A percentile compares a stretch with the other conserved stretches of the same genome.
Conservation (phyloP, 2,113 vertebrate genomes). For the Chaetura pelagica region DNA sequence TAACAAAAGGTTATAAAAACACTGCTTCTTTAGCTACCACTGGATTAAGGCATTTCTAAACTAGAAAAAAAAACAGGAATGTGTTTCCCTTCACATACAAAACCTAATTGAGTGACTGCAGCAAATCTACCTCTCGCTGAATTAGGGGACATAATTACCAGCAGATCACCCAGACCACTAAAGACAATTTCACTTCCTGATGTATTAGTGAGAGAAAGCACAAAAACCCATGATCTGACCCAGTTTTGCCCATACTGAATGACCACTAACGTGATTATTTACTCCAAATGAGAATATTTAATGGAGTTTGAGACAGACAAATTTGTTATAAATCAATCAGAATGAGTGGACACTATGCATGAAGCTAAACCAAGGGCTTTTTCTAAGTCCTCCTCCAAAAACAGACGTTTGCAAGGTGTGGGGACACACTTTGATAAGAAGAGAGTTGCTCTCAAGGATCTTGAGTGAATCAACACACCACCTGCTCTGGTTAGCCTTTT, state of each 20-base stretch:
- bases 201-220: background rate
- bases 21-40: background rate
- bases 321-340: background rate
- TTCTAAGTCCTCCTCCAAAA: too few relatives aligned
- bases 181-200: background rate
- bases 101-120: background rate
- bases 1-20: background rate
- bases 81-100: background rate
- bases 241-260: background rate
- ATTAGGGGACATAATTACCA: background rate
- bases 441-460: background rate
- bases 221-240: background rate
- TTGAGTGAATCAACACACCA: background rate
- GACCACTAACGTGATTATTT: background rate
- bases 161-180: background rate
- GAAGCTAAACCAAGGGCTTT: too few relatives aligned
- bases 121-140: background rate
- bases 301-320: background rate
- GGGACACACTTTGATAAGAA: background rate
- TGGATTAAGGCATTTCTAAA: background rate
- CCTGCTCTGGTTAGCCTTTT: background rate
- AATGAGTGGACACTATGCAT: too few relatives aligned
- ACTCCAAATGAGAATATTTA: background rate
- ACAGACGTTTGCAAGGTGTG: too few relatives aligned
- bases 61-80: background rate